These are phyloP conservation scores for Amblyteles armatorius DNA, from an alignment of 2,888 invertebrate genomes.

Conservation along the genomic window DNA sequence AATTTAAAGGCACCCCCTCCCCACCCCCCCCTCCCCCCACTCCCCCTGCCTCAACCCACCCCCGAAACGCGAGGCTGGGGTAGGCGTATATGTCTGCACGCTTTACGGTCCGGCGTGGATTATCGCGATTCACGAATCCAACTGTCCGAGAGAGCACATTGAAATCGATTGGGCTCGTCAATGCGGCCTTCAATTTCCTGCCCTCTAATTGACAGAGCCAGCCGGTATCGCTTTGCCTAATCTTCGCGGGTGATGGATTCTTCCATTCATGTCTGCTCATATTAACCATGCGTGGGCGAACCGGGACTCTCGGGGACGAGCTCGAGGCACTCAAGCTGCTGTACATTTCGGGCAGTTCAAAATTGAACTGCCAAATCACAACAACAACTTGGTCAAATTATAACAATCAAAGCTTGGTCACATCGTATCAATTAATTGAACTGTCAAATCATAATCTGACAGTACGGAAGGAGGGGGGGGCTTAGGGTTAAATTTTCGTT, in stretches of 20 bases:
- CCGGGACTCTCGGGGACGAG: too few relatives aligned
- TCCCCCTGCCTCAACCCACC: too few relatives aligned
- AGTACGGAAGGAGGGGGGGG: too few relatives aligned
- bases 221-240: slow-evolving; percentile 16
- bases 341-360: too few relatives aligned
- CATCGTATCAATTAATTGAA: too few relatives aligned
- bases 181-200: slow-evolving; percentile 62
- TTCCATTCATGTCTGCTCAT: neutral
- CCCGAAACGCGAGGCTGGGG: too few relatives aligned
- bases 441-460: too few relatives aligned
- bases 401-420: too few relatives aligned
- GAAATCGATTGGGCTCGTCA: slow-evolving; percentile 46
- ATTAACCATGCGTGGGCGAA: neutral
- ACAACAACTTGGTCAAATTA: too few relatives aligned
- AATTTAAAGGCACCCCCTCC: slow-evolving; percentile 53
- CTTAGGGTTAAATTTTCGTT: too few relatives aligned
- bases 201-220: slow-evolving; percentile 50
- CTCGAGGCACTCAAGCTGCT: too few relatives aligned
- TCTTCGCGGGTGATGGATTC: neutral
- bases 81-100: neutral
- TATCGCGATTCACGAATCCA: slow-evolving; percentile 22
- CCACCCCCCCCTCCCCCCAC: neutral
- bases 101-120: neutral
- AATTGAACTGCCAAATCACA: too few relatives aligned
- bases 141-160: slow-evolving; percentile 26